Evolutionary conservation across 35 echinoderm and acorn worm species (phyloP).

Genomic region (Strongylocentrotus purpuratus): DNA sequence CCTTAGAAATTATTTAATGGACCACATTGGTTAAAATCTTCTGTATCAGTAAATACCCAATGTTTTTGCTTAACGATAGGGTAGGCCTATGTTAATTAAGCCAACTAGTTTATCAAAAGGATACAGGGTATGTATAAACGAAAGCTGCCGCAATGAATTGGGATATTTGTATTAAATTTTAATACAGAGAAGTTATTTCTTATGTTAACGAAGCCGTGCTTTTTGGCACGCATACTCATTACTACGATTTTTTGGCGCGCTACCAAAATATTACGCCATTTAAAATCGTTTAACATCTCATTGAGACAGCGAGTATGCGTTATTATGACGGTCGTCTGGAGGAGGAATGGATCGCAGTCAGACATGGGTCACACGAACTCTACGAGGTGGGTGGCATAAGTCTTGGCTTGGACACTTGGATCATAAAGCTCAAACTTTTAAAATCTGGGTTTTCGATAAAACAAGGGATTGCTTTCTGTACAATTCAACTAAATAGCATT

Average conservation of each 20-base stretch:
- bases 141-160: no score
- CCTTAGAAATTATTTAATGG: no score
- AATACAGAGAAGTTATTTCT: no score
- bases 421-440: neutral
- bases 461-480: neutral
- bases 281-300: constrained; percentile 42
- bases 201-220: no score
- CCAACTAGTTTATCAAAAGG: no score
- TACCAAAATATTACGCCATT: neutral
- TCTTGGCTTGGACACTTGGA: neutral
- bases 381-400: neutral
- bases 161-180: neutral
- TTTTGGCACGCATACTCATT: neutral
- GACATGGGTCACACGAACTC: neutral
- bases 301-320: neutral
- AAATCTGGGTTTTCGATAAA: neutral
- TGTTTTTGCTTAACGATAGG: neutral
- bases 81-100: no score
- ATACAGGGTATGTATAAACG: no score
- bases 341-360: neutral
- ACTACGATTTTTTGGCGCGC: neutral
- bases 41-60: no score
- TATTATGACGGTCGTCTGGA: neutral
- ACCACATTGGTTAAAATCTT: no score
- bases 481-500: neutral